Evolutionary conservation across 2,113 vertebrate genomes (phyloP).

Genomic region (Heterotilapia buettikoferi): DNA sequence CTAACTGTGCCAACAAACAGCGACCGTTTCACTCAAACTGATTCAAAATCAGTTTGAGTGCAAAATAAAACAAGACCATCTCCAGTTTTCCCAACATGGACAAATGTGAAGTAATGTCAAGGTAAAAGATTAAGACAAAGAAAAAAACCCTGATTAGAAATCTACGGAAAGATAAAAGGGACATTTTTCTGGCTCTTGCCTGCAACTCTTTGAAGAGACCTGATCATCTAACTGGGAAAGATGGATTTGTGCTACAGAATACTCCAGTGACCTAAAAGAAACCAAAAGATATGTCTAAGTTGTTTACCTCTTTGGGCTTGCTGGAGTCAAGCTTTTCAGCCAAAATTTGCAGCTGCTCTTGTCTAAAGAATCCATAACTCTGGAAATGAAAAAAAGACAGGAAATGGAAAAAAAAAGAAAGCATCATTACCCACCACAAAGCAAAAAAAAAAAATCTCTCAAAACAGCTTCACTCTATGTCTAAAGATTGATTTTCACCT

Average conservation of each 20-base stretch:
- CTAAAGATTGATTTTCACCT: background rate
- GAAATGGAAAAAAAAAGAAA: background rate
- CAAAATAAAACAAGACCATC: background rate
- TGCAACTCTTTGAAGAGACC: background rate
- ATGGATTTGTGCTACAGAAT: background rate
- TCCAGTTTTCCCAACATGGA: background rate
- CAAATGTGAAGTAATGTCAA: background rate
- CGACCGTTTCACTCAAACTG: background rate
- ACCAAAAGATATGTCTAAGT: background rate
- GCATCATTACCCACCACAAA: background rate
- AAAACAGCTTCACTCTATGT: background rate
- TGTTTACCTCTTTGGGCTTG: conserved; percentile 84
- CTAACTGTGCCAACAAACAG: background rate
- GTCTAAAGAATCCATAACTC: conserved; percentile 91
- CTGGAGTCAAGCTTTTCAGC: conserved; percentile 81
- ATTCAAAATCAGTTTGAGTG: background rate
- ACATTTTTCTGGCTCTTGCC: background rate
- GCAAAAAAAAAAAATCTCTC: background rate
- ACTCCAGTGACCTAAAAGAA: background rate
- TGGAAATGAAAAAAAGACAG: conserved; percentile 57
- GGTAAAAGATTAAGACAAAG: background rate
- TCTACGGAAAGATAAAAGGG: background rate
- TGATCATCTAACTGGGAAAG: background rate
- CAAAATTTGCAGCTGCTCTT: conserved; percentile 88
- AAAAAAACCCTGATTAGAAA: background rate